phyloP scores from a whole-genome alignment of 2,888 invertebrate species.

The Tipula helvola region DNA sequence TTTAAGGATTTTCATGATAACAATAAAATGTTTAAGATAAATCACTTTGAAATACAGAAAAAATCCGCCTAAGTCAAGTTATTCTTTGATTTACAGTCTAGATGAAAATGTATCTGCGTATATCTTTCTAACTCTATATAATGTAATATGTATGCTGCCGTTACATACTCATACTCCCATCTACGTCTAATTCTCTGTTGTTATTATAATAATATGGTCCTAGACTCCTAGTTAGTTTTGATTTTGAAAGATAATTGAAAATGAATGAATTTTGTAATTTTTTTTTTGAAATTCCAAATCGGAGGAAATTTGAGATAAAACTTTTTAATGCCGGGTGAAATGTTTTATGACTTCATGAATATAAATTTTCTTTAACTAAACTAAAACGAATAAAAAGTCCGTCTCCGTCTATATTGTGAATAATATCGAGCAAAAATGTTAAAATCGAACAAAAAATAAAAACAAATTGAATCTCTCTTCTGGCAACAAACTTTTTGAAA shows the following conservation, averaged over 20 bases:
- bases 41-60: background rate
- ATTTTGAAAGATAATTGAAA: background rate
- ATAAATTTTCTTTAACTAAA: background rate
- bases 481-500: background rate
- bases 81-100: background rate
- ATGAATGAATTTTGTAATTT: background rate
- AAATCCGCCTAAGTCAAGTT: constrained; percentile 4
- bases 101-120: background rate
- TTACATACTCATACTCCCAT: background rate
- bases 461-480: background rate
- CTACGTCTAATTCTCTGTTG: background rate
- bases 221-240: background rate
- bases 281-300: background rate
- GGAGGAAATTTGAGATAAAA: background rate
- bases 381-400: background rate
- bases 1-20: background rate
- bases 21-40: constrained; percentile 4
- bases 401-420: background rate
- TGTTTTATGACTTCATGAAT: background rate
- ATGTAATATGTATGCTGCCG: background rate
- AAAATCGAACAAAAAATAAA: background rate
- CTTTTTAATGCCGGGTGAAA: background rate
- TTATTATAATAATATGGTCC: background rate
- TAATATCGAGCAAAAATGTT: background rate
- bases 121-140: background rate